Base-by-base conservation (phyloP, 2,888 invertebrate genomes). In the Drosophila robusta region DNA sequence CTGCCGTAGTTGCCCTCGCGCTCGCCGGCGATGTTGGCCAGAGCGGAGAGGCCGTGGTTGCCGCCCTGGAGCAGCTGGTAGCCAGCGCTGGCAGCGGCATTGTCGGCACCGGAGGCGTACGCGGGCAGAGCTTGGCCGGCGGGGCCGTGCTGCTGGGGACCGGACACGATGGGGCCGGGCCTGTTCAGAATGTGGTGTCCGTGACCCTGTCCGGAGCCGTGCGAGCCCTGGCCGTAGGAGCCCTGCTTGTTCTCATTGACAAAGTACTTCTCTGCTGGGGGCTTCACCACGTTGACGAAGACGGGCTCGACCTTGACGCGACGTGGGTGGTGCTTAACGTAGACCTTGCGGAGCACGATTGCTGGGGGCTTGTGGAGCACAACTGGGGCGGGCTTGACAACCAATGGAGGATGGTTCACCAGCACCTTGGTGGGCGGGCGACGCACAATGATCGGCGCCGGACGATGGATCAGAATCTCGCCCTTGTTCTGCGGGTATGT, bases 321-420 rank as follows among this genome's bases (percentile, higher is more conserved):
- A 44, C 90, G 91, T 70, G 91, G 92, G 45, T 91, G 90, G 70
- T 91, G 89, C 80, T 91, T 91, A 16, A 91, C 85, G 65, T 84
- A 87, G 39, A 92, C 90, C 81, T 90, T 92, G 75, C 91, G 91
- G 42, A 91, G 71, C 2, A 92, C 90, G n/a, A 91, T 89, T 84
- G 91, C 90, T 82, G 91, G 91, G n/a, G 92, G 92, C 71, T 91
- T 91, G 83, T 92, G 92, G 16, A 92, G 80, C 56, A 92, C 90
- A 72, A 92, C 91, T 69, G 92, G 92, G 14, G 91, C 91, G 56
- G 92, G 92, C 78, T 91, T 91, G 18, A 92, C 91, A 42, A 92
- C 90, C 65, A 92, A 74, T 83, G 92, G 92, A 34, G 92, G 91
- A 79, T 92, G 92, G 56, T 91, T 91, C 51, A 92, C 91, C 62